Evolutionary conservation across 2,888 invertebrate species (phyloP), one percentile per base, ranked within the genome.

Genomic region (Chrysolina oricalcia): DNA sequence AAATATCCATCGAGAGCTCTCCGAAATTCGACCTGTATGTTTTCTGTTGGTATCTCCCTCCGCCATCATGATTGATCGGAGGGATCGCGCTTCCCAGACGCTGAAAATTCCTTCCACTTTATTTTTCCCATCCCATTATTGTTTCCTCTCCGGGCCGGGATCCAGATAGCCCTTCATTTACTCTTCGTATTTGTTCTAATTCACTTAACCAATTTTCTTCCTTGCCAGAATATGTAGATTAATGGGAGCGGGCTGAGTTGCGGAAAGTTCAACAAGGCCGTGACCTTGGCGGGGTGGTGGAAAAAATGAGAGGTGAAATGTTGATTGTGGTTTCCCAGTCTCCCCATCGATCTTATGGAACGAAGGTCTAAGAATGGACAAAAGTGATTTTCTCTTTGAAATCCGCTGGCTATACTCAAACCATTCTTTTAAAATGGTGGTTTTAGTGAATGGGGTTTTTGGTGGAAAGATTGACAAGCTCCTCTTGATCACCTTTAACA

Each of bases 31-130:
- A 76, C 74, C 76, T 76, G 76, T 76, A 72, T 74, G 75, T 78
- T 78, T 78, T 75, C 74, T 11, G 64, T 65, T 70, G 59, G 53
- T 67, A 69, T 78, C 75, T 73, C 65, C 70, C n/a, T 27, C 59
- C 59, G 11, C n/a, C 75, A 78, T 77, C 76, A 70, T 78, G 78
- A 78, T 78, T 78, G 78, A 78, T 78, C 70, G 76, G 71, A 76
- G 68, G 72, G 48, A 67, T 73, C 46, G 62, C 50, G 76, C 63
- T 71, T 73, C 46, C 48, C 70, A 66, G 73, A 64, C 64, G 65
- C 56, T 66, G 69, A 68, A 74, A 74, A 67, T 67, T 41, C 71
- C 63, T 41, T 75, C 68, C 78, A 72, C 78, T 78, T 73, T 76
- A 74, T 72, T 74, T 75, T 73, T 73, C 67, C 70, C 76, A 76